These are phyloP conservation scores for Germaria angustata DNA, from an alignment of 2,888 invertebrate genomes.

Conservation along the genomic window DNA sequence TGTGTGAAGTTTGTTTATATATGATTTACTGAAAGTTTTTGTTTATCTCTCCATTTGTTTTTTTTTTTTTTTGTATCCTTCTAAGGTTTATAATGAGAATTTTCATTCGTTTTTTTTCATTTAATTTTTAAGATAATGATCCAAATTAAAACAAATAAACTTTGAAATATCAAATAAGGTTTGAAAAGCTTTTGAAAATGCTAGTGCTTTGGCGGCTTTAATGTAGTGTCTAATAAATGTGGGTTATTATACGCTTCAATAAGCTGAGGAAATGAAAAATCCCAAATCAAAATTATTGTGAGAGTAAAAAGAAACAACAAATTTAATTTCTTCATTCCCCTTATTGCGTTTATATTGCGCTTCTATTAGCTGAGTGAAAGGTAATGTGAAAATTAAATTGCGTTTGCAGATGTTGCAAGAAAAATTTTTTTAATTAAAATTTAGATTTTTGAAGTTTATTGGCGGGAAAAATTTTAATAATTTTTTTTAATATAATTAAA, in stretches of 20 bases:
- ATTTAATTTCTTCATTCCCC: background rate
- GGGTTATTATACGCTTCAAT: constrained; percentile 16
- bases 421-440: constrained; percentile 7
- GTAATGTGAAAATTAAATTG: background rate
- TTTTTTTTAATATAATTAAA: too few species aligned
- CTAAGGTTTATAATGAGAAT: background rate
- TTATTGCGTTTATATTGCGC: background rate
- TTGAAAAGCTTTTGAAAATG: background rate
- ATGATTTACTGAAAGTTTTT: background rate
- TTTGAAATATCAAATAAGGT: background rate
- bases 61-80: background rate
- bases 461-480: background rate
- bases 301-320: background rate
- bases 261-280: background rate
- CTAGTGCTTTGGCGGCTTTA: background rate
- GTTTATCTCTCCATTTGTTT: background rate
- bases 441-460: constrained; percentile 2
- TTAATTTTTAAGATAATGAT: constrained; percentile 5
- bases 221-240: background rate
- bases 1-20: background rate
- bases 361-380: background rate
- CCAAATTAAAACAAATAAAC: background rate
- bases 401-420: constrained; percentile 29
- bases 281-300: background rate
- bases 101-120: background rate